phyloP scores from a whole-genome alignment of 2,113 vertebrate species.

The Stictonetta naevosa region DNA sequence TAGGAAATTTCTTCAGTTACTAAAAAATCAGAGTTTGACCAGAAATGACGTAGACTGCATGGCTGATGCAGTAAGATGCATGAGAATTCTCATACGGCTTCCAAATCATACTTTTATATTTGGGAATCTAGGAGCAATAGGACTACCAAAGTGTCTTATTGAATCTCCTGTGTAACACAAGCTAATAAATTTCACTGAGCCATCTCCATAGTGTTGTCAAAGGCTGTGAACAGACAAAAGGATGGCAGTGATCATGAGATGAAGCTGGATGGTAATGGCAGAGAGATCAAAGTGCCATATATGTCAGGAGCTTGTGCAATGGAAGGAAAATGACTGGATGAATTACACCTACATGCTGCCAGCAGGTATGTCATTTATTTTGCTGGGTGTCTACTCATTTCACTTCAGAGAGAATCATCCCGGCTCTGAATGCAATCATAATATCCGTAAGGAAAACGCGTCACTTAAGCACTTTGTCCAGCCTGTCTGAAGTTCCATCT shows the following conservation, averaged over 20 bases:
- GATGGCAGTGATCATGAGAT: not conserved
- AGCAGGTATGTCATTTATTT: not conserved
- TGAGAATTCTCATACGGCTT: not conserved
- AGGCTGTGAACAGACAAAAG: not conserved
- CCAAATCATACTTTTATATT: not conserved
- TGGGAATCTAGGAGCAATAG: not conserved
- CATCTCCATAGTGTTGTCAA: not conserved
- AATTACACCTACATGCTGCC: not conserved
- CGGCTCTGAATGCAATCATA: not conserved
- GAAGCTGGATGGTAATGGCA: not conserved
- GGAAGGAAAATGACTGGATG: not conserved
- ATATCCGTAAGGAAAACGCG: not conserved
- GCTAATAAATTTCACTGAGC: not conserved
- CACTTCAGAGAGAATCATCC: not conserved
- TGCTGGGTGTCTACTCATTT: not conserved
- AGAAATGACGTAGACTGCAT: not conserved
- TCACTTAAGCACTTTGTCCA: not conserved
- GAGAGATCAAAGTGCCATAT: not conserved
- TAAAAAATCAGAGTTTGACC: not conserved
- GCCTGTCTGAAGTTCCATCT: not conserved
- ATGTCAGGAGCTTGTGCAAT: not conserved
- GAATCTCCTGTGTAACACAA: not conserved
- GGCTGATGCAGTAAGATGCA: not conserved
- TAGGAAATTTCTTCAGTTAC: not conserved
- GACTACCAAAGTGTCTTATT: not conserved